Evolutionary conservation across 2,888 invertebrate genomes (phyloP).

Genomic region (Sceliomorpha sp.): DNA sequence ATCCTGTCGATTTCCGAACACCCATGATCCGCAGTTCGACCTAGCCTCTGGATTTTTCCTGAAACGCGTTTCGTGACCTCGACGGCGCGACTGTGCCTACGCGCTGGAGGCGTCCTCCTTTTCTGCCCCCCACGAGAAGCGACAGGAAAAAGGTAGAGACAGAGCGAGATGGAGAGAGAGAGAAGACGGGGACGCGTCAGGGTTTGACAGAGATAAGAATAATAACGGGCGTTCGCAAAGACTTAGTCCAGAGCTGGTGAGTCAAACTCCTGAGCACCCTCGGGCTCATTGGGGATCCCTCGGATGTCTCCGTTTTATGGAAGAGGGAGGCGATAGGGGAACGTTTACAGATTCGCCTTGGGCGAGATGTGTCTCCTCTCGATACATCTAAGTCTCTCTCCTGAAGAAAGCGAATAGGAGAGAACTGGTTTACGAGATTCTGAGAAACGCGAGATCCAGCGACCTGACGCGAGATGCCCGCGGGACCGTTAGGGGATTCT

Average conservation of each 20-base stretch:
- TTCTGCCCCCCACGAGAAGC: conserved; percentile 2
- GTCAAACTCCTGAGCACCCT: conserved; percentile 65
- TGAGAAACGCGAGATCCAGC: too few species aligned
- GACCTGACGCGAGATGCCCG: too few species aligned
- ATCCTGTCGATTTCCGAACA: background rate
- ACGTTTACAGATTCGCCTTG: too few species aligned
- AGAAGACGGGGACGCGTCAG: conserved; percentile 12
- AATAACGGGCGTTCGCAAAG: conserved; percentile 32
- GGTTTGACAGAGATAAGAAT: conserved; percentile 23
- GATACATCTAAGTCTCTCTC: too few species aligned
- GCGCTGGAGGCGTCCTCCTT: conserved; percentile 53
- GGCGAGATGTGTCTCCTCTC: too few species aligned
- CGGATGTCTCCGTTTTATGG: conserved; percentile 25
- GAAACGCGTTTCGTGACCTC: conserved; percentile 73
- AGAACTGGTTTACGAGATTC: too few species aligned
- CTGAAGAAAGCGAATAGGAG: too few species aligned
- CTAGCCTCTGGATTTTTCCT: conserved; percentile 67
- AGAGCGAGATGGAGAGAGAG: conserved; percentile 20
- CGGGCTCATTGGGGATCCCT: conserved; percentile 68
- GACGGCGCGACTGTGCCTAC: conserved; percentile 60
- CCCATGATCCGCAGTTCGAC: conserved; percentile 31
- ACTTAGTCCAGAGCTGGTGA: conserved; percentile 54
- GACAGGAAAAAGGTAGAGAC: conserved; percentile 13
- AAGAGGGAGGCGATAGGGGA: too few species aligned
- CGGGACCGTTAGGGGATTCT: too few species aligned